Conservation (phyloP, 1,140 invertebrate genomes). For the Branchinecta lynchi region DNA sequence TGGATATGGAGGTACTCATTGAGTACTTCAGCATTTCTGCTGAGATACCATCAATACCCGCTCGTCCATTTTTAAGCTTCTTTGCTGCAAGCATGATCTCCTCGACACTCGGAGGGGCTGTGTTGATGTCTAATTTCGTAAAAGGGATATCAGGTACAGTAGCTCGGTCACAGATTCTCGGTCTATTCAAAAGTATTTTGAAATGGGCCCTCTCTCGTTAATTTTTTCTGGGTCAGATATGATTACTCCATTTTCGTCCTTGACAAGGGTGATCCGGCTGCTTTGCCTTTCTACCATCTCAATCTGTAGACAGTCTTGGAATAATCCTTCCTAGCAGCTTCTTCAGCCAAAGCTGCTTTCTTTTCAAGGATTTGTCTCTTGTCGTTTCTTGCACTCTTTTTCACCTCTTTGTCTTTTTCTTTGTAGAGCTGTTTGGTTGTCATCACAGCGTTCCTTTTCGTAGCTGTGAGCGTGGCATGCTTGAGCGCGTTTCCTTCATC, state of each 20-base stretch:
- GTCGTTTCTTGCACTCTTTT: slow-evolving; percentile 1
- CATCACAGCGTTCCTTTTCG: neutral
- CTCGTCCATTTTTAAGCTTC: no score
- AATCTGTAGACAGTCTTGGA: no score
- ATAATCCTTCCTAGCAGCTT: no score
- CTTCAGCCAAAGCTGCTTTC: slow-evolving; percentile 5
- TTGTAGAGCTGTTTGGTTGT: neutral
- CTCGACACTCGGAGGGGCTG: neutral
- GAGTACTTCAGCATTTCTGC: slow-evolving; percentile 1
- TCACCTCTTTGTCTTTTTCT: slow-evolving; percentile 2
- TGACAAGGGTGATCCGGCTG: no score
- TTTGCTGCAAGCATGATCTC: slow-evolving; percentile 1
- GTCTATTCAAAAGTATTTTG: no score
- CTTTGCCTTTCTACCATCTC: no score
- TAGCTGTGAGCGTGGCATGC: no score
- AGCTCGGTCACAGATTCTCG: no score
- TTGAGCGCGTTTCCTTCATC: no score
- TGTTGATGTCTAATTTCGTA: neutral
- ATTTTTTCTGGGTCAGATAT: slow-evolving; percentile 6
- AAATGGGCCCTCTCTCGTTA: slow-evolving; percentile 1
- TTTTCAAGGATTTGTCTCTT: slow-evolving; percentile 6
- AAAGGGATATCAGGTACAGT: slow-evolving; percentile 6
- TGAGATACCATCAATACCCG: slow-evolving; percentile 4
- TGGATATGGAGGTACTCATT: slow-evolving; percentile 1
- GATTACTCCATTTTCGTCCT: slow-evolving; percentile 1